These are phyloP conservation scores for Ochotona princeps DNA, from an alignment of 2,113 vertebrate genomes.

Conservation along the genomic window DNA sequence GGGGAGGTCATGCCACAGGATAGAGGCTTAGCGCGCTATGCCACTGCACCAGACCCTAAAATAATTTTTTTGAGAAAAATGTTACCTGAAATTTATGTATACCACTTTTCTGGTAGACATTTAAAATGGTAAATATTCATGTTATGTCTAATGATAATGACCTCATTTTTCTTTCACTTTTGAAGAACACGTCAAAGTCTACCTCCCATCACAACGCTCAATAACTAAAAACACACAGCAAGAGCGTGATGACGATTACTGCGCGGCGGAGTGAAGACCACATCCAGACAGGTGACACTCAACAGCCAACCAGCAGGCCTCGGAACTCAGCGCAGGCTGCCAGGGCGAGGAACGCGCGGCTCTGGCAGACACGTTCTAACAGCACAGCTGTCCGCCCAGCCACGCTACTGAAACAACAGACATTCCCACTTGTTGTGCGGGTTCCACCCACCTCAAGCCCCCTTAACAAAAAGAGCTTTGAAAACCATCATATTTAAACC, in stretches of 20 bases:
- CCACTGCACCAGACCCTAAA: too few relatives aligned
- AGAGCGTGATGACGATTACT: background rate
- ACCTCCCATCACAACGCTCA: background rate
- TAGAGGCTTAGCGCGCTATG: too few relatives aligned
- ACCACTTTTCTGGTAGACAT: slow-evolving; percentile 31
- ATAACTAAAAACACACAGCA: background rate
- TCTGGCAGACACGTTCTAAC: slow-evolving; percentile 45
- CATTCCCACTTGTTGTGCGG: slow-evolving; percentile 52
- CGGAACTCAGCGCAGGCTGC: slow-evolving; percentile 43
- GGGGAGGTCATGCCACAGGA: too few relatives aligned
- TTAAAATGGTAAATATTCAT: slow-evolving; percentile 43
- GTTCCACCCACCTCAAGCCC: too few relatives aligned
- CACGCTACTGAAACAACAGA: slow-evolving; percentile 27
- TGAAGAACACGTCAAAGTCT: slow-evolving; percentile 50
- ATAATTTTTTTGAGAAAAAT: background rate
- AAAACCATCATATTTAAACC: slow-evolving; percentile 57
- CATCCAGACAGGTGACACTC: background rate
- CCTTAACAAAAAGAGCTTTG: slow-evolving; percentile 32
- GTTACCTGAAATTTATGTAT: slow-evolving; percentile 27
- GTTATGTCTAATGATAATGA: background rate
- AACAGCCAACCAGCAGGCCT: background rate
- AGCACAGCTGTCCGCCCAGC: slow-evolving; percentile 76
- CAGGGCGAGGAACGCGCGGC: background rate
- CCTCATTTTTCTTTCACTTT: slow-evolving; percentile 37
- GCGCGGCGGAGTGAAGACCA: background rate